A percentile compares a stretch with the other conserved stretches of the same genome.
These are phyloP conservation scores for Etia nguti DNA, from an alignment of 2,113 vertebrate species.

Conservation along the genomic window DNA sequence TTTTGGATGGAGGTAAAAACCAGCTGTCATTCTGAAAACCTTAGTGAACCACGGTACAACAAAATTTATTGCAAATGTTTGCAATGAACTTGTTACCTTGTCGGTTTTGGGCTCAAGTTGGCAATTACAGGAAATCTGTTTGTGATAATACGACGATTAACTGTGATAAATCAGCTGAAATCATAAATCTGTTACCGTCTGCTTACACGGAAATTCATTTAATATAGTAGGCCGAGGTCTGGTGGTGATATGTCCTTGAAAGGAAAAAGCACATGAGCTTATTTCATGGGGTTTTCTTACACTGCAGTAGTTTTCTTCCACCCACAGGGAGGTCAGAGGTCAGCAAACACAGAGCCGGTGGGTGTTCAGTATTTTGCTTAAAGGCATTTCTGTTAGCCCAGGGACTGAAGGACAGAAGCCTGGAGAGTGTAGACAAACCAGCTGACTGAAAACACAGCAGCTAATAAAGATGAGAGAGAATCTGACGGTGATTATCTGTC, in stretches of 20 bases:
- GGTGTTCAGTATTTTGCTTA: not conserved
- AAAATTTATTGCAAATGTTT: no score
- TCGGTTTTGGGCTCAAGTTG: not conserved
- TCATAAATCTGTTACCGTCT: not conserved
- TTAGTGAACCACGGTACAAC: no score
- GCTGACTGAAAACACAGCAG: not conserved
- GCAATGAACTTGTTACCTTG: not conserved
- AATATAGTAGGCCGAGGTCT: not conserved
- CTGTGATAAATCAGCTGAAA: not conserved
- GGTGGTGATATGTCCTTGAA: not conserved
- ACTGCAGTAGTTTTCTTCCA: not conserved
- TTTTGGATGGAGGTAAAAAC: no score
- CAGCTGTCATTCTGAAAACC: no score
- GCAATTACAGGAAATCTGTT: not conserved
- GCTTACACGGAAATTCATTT: not conserved
- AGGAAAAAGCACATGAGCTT: not conserved
- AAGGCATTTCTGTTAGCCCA: not conserved
- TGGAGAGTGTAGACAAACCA: not conserved
- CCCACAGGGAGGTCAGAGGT: not conserved
- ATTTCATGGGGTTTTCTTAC: not conserved
- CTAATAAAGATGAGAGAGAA: not conserved
- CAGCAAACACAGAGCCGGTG: not conserved
- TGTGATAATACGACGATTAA: not conserved
- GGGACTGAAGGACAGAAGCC: not conserved
- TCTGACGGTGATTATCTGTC: not conserved